Percentiles rank a stretch among this genome's conserved stretches.
phyloP scores from a whole-genome alignment of 1,140 invertebrate genomes.

The Trachymyrmex cornetzi region DNA sequence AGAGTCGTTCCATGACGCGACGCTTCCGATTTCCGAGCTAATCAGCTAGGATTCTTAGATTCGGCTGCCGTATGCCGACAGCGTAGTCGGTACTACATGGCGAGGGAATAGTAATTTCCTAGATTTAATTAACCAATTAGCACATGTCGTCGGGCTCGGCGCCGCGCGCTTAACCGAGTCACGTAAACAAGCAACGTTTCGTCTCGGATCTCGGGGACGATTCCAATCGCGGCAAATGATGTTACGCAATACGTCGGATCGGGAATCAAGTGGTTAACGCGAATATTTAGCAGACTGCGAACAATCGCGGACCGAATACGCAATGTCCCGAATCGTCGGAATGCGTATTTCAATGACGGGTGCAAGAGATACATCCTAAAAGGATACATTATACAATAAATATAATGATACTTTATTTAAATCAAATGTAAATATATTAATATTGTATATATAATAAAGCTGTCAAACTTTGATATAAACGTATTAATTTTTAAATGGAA shows the following conservation, averaged over 20 bases:
- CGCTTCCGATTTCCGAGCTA: constrained; percentile 70
- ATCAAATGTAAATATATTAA: neutral
- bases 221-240: constrained; percentile 62
- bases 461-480: neutral
- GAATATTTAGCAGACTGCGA: constrained; percentile 51
- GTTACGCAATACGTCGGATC: constrained; percentile 59
- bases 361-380: neutral
- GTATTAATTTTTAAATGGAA: neutral
- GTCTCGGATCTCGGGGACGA: constrained; percentile 78
- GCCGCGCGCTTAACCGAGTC: constrained; percentile 79
- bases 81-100: constrained; percentile 71
- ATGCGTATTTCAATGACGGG: neutral
- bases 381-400: neutral
- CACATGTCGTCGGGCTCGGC: constrained; percentile 76
- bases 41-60: constrained; percentile 79
- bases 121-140: constrained; percentile 86
- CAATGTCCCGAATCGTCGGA: neutral
- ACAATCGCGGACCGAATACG: neutral
- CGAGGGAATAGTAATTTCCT: constrained; percentile 83
- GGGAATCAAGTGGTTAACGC: constrained; percentile 48
- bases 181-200: constrained; percentile 81
- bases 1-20: neutral
- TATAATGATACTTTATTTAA: neutral
- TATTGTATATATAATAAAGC: neutral
- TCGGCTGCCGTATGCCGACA: constrained; percentile 76